A percentile compares a stretch with the other conserved stretches of the same genome.
Conservation (phyloP, 2,888 invertebrate species). For the Ceriagrion tenellum region DNA sequence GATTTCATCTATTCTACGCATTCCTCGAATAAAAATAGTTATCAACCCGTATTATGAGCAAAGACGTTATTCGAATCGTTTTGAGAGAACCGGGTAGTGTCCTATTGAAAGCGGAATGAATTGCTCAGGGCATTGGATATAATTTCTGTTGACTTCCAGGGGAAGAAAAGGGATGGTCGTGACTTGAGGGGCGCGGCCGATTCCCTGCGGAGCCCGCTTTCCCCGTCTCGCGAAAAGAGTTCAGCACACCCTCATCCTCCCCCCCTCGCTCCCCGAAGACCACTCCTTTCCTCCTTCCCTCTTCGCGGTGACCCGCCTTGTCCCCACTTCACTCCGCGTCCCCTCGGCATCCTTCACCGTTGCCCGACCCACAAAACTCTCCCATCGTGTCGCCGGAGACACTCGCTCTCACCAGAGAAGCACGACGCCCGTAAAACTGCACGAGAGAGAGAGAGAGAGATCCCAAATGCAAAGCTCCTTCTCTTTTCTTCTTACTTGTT, state of each 20-base stretch:
- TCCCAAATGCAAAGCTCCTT: no score
- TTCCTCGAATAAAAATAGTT: no score
- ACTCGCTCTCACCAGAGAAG: neutral
- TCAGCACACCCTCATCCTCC: neutral
- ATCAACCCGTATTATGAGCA: neutral
- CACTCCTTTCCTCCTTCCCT: neutral
- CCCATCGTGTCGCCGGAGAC: neutral
- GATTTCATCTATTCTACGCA: no score
- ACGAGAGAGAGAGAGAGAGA: neutral
- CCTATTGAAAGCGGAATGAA: neutral
- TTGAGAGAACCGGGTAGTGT: neutral
- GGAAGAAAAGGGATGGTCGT: neutral
- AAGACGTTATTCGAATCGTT: neutral
- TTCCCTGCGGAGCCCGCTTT: neutral
- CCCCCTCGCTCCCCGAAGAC: neutral
- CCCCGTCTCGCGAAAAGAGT: neutral
- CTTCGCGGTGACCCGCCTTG: neutral
- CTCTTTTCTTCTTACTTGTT: neutral
- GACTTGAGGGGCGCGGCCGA: neutral
- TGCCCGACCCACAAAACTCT: neutral
- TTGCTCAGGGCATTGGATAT: neutral
- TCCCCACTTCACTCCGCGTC: neutral
- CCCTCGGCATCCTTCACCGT: neutral
- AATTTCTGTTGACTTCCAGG: neutral
- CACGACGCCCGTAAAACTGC: neutral